These are phyloP conservation scores for Drosophila ironensis DNA, from an alignment of 1,140 invertebrate species.

Conservation along the genomic window DNA sequence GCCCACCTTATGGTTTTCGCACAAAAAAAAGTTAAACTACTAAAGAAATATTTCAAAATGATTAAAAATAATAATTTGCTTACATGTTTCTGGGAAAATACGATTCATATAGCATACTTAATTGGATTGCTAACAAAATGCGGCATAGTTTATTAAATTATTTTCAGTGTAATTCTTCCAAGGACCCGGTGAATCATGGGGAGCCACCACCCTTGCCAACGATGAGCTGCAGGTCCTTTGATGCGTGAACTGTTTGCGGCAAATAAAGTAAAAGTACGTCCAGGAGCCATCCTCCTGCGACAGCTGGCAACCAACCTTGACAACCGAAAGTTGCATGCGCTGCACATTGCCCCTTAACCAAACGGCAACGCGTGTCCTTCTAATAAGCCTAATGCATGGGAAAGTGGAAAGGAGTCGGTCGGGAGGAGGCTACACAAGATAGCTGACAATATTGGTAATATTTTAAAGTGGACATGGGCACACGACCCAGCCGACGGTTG, in stretches of 20 bases:
- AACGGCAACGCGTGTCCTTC: conserved; percentile 57
- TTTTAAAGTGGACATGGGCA: conserved; percentile 66
- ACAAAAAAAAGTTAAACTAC: not conserved
- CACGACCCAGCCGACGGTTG: conserved; percentile 57
- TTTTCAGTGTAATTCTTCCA: not conserved
- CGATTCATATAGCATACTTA: too few relatives aligned
- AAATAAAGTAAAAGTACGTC: conserved; percentile 18
- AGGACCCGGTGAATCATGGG: not conserved
- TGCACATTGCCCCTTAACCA: conserved; percentile 42
- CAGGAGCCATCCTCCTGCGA: conserved; percentile 4
- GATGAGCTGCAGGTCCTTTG: conserved; percentile 58
- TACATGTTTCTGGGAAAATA: not conserved
- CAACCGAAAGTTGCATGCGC: conserved; percentile 54
- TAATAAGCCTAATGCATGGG: conserved; percentile 76
- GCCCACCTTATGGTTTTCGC: not conserved
- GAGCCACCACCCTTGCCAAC: conserved; percentile 21
- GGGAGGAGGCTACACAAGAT: conserved; percentile 50
- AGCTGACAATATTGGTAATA: conserved; percentile 76
- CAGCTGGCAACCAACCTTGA: conserved; percentile 49
- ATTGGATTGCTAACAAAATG: too few relatives aligned
- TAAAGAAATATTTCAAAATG: not conserved
- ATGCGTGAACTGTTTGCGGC: conserved; percentile 68
- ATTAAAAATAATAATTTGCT: not conserved
- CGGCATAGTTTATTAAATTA: too few relatives aligned
- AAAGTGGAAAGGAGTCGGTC: conserved; percentile 9